Evolutionary conservation across 1,140 invertebrate genomes (phyloP).

Genomic region (Paracyclopina nana): DNA sequence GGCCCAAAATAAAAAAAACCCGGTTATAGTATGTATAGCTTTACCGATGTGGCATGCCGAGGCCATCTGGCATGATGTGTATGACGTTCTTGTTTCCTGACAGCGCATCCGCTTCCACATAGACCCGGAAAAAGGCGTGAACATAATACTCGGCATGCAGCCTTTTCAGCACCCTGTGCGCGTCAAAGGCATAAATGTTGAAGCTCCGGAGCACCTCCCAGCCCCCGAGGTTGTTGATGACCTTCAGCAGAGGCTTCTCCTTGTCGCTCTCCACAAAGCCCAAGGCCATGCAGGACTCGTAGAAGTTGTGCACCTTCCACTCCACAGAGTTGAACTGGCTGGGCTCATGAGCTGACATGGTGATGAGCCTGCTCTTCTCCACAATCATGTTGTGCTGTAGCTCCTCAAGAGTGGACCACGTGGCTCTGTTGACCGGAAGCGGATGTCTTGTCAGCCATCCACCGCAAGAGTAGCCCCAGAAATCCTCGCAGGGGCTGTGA

Average conservation of each 20-base stretch:
- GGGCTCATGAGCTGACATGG: slow-evolving; percentile 17
- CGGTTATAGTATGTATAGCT: too few species aligned
- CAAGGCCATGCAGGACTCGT: slow-evolving; percentile 28
- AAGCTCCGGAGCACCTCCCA: slow-evolving; percentile 14
- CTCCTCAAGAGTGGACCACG: background rate
- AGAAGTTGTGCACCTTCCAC: slow-evolving; percentile 29
- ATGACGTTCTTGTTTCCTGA: slow-evolving; percentile 28
- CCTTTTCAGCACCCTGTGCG: slow-evolving; percentile 23
- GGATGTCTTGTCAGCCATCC: background rate
- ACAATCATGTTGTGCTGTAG: background rate
- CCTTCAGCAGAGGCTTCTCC: slow-evolving; percentile 24
- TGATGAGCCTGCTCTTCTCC: slow-evolving; percentile 8
- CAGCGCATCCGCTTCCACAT: slow-evolving; percentile 30
- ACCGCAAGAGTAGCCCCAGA: slow-evolving; percentile 7
- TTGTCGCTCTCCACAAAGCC: slow-evolving; percentile 26
- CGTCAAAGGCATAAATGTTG: slow-evolving; percentile 16
- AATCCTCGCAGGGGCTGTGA: background rate
- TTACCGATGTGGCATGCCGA: slow-evolving; percentile 7
- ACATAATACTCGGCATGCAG: slow-evolving; percentile 30
- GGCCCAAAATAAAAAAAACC: too few species aligned
- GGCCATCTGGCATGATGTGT: background rate
- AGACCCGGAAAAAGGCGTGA: slow-evolving; percentile 31
- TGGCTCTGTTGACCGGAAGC: slow-evolving; percentile 3
- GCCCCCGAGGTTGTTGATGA: slow-evolving; percentile 25
- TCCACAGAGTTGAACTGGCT: slow-evolving; percentile 24